Evolutionary conservation across 2,797 vertebrate species (phyloP).

Genomic region (Fringilla coelebs): DNA sequence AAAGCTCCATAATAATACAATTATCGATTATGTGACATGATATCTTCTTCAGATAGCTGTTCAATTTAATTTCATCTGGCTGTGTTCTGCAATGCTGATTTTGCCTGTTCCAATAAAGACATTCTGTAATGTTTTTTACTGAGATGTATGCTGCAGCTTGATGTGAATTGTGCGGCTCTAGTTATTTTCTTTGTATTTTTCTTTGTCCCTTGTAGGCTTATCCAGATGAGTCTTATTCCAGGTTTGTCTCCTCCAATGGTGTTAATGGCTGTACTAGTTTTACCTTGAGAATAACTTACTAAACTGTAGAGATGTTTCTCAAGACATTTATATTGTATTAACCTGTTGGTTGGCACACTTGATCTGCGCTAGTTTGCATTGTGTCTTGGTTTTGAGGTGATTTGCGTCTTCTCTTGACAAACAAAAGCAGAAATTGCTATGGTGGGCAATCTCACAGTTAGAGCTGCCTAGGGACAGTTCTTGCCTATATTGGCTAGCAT

Average conservation of each 20-base stretch:
- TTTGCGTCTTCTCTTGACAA: neutral
- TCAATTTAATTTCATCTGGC: neutral
- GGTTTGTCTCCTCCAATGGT: neutral
- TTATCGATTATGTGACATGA: neutral
- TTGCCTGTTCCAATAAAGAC: neutral
- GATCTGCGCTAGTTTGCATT: neutral
- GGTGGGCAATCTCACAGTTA: neutral
- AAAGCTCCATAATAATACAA: neutral
- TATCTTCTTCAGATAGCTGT: neutral
- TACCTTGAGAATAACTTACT: neutral
- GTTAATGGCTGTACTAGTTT: neutral
- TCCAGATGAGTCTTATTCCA: neutral
- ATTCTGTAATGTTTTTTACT: neutral
- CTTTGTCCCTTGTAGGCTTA: neutral
- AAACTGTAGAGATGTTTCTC: neutral
- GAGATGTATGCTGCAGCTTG: neutral
- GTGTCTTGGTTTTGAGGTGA: neutral
- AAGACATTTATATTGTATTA: neutral
- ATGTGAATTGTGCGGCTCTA: neutral
- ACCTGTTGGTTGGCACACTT: neutral
- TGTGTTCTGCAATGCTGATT: neutral
- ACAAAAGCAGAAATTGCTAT: neutral
- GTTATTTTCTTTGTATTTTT: neutral
- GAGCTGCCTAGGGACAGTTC: neutral
- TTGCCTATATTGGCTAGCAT: neutral